phyloP scores from a whole-genome alignment of 2,888 invertebrate species.

The Hesperia comma region DNA sequence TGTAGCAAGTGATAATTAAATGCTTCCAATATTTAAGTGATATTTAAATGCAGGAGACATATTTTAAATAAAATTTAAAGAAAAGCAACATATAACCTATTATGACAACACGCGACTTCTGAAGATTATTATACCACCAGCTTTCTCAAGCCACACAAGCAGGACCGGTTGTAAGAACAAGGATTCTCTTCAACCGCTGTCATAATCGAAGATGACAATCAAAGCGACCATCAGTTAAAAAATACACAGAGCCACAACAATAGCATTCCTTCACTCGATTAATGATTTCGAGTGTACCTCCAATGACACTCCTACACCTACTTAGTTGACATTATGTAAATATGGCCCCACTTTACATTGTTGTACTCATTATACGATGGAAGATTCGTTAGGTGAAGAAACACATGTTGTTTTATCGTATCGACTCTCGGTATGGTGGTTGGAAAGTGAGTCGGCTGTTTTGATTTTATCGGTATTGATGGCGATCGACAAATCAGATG shows the following conservation, averaged over 20 bases:
- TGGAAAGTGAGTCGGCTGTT: slow-evolving; percentile 52
- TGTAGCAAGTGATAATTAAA: no score
- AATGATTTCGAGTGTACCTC: slow-evolving; percentile 69
- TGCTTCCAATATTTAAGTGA: no score
- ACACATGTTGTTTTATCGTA: slow-evolving; percentile 82
- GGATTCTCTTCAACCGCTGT: slow-evolving; percentile 52
- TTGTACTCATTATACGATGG: slow-evolving; percentile 79
- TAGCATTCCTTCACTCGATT: slow-evolving; percentile 81
- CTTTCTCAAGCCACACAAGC: slow-evolving; percentile 32
- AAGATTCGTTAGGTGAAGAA: slow-evolving; percentile 84
- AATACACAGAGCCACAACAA: slow-evolving; percentile 70
- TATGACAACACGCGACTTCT: neutral
- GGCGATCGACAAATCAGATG: neutral
- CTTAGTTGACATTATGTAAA: slow-evolving; percentile 84
- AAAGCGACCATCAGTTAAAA: slow-evolving; percentile 61
- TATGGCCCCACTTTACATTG: slow-evolving; percentile 81
- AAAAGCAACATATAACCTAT: neutral
- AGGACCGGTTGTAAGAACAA: slow-evolving; percentile 43
- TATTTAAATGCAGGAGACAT: no score
- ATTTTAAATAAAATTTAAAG: no score
- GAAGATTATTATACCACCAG: slow-evolving; percentile 11
- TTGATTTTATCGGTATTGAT: slow-evolving; percentile 13
- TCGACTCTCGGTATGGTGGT: slow-evolving; percentile 50
- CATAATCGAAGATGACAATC: slow-evolving; percentile 61
- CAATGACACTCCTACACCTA: slow-evolving; percentile 78